Evolutionary conservation across 2,888 invertebrate species (phyloP).

Genomic region (Drosophila kambysellisi): DNA sequence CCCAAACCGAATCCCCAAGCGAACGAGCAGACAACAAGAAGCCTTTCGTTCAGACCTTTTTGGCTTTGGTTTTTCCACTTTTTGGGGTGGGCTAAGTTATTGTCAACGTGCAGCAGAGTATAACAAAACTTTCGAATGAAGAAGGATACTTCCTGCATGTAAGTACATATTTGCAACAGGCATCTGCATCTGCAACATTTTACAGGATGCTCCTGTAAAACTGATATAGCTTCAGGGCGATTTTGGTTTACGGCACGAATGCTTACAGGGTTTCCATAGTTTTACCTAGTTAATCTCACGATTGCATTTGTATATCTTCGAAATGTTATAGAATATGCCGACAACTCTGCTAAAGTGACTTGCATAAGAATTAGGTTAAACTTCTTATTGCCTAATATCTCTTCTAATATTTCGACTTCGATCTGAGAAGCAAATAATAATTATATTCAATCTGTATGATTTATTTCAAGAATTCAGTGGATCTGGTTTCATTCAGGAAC

Average conservation of each 20-base stretch:
- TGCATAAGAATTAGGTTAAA: neutral
- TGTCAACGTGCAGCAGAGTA: constrained; percentile 52
- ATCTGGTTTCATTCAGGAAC: neutral
- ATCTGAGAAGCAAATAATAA: neutral
- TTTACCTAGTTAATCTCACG: neutral
- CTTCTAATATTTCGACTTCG: neutral
- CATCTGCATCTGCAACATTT: neutral
- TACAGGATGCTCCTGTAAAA: neutral
- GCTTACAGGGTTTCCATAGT: neutral
- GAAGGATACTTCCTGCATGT: constrained; percentile 3
- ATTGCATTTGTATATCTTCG: neutral
- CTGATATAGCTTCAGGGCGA: neutral
- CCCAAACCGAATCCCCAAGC: constrained; percentile 33
- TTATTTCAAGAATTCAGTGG: neutral
- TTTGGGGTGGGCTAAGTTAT: constrained; percentile 17
- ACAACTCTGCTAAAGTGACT: neutral
- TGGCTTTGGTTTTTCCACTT: constrained; percentile 11
- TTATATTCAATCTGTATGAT: neutral
- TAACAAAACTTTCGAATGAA: constrained; percentile 17
- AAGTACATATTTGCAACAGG: neutral
- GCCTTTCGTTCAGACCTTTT: constrained; percentile 23
- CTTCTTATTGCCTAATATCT: neutral
- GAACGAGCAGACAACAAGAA: constrained; percentile 46
- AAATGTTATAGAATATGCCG: neutral
- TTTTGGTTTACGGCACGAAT: neutral